These are phyloP conservation scores for Macrobrachium nipponense DNA, from an alignment of 1,140 invertebrate species.

Conservation along the genomic window DNA sequence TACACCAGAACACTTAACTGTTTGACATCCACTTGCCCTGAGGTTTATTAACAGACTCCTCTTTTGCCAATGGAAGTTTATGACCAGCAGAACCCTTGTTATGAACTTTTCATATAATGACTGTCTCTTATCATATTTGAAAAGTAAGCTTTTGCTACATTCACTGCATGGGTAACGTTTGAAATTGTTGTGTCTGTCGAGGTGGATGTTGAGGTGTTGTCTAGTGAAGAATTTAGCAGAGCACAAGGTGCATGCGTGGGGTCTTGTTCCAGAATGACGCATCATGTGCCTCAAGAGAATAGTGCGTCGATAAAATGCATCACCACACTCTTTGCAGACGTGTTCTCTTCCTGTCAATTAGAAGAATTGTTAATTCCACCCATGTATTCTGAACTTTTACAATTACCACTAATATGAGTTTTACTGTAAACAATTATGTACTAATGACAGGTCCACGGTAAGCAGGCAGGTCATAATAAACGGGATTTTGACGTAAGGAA, in stretches of 20 bases:
- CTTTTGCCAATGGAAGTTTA: slow-evolving; percentile 1
- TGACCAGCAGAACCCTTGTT: slow-evolving; percentile 16
- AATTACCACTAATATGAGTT: not conserved
- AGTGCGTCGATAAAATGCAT: slow-evolving; percentile 33
- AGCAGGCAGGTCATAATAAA: too few relatives aligned
- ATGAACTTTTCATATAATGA: slow-evolving; percentile 39
- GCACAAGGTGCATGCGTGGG: slow-evolving; percentile 36
- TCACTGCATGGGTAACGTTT: slow-evolving; percentile 29
- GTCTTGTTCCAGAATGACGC: slow-evolving; percentile 42
- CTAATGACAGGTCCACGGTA: too few relatives aligned
- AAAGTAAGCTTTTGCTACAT: slow-evolving; percentile 42
- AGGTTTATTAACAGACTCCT: not conserved
- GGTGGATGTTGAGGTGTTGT: slow-evolving; percentile 43
- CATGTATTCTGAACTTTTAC: not conserved
- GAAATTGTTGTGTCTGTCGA: slow-evolving; percentile 34
- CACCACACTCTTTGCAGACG: slow-evolving; percentile 42
- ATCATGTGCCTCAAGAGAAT: slow-evolving; percentile 39
- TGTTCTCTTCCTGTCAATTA: slow-evolving; percentile 30
- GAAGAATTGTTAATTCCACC: not conserved
- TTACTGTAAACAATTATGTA: not conserved
- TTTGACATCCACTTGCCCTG: too few relatives aligned
- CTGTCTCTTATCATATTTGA: slow-evolving; percentile 51
- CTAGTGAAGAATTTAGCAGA: slow-evolving; percentile 36
- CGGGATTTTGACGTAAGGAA: too few relatives aligned
- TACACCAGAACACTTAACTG: too few relatives aligned